Percentiles rank a stretch among this genome's conserved stretches.
phyloP scores from a whole-genome alignment of 2,888 invertebrate genomes.

The Carterocephalus palaemon region DNA sequence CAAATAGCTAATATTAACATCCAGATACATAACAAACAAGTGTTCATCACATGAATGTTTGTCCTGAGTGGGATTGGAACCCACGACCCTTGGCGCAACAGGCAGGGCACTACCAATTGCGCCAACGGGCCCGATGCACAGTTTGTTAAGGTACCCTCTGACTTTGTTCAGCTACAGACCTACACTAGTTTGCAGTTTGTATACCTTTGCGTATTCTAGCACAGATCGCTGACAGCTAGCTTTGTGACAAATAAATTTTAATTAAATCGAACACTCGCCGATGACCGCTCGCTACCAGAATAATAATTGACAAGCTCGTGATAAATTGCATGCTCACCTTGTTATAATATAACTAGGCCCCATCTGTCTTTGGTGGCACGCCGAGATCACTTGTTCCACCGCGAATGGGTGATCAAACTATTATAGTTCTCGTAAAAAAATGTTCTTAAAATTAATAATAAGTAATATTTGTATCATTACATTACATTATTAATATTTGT shows the following conservation, averaged over 20 bases:
- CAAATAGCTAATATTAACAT: no score
- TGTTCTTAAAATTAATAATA: background rate
- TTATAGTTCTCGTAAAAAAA: no score
- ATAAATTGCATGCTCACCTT: slow-evolving; percentile 71
- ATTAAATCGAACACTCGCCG: slow-evolving; percentile 63
- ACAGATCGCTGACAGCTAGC: slow-evolving; percentile 17
- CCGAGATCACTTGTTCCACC: slow-evolving; percentile 30
- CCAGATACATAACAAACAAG: no score
- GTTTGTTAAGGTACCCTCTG: no score
- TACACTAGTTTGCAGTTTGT: slow-evolving; percentile 3
- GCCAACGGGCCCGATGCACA: no score
- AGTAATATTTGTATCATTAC: no score
- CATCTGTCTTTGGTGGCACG: slow-evolving; percentile 64
- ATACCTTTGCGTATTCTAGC: slow-evolving; percentile 1
- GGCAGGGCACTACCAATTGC: no score
- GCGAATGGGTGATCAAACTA: background rate
- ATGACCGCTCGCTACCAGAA: slow-evolving; percentile 52
- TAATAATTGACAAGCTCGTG: slow-evolving; percentile 73
- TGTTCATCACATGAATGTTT: no score
- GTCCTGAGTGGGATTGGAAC: no score
- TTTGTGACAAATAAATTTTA: slow-evolving; percentile 70
- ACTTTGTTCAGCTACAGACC: no score
- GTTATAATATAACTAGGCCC: slow-evolving; percentile 62
- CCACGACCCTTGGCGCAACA: no score
- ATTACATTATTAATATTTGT: no score